Conservation (phyloP, 1,140 invertebrate genomes). For the Drosophila repleta region DNA sequence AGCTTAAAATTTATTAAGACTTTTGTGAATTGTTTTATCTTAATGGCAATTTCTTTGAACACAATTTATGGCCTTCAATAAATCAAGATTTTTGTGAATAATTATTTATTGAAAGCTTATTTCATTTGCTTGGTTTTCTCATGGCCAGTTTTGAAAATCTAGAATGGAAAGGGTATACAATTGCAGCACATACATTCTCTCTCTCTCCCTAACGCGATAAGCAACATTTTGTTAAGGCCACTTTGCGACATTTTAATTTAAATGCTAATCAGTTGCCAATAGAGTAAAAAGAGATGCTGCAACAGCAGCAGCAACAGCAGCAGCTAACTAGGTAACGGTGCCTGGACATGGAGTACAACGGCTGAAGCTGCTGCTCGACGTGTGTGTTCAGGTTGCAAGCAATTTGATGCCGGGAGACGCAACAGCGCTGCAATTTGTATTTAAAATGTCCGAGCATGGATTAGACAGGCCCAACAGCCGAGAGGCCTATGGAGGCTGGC, state of each 20-base stretch:
- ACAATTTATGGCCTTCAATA: too few species aligned
- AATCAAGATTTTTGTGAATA: too few species aligned
- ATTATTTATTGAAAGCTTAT: not conserved
- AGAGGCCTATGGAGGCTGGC: slow-evolving; percentile 40
- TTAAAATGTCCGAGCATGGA: slow-evolving; percentile 72
- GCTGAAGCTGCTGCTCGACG: not conserved
- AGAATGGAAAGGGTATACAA: slow-evolving; percentile 7
- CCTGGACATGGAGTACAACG: not conserved
- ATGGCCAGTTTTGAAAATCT: not conserved
- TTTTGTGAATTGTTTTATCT: too few species aligned
- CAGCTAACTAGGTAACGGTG: slow-evolving; percentile 16
- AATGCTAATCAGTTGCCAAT: slow-evolving; percentile 81
- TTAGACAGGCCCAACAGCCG: slow-evolving; percentile 53
- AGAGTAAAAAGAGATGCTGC: slow-evolving; percentile 65
- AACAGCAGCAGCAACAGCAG: slow-evolving; percentile 8
- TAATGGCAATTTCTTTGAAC: too few species aligned
- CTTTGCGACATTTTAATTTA: slow-evolving; percentile 81
- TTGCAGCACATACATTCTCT: slow-evolving; percentile 9
- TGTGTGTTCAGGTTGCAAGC: slow-evolving; percentile 43
- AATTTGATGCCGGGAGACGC: slow-evolving; percentile 32
- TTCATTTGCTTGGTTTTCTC: not conserved
- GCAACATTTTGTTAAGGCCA: slow-evolving; percentile 79
- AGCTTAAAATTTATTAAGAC: too few species aligned
- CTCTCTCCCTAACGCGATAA: slow-evolving; percentile 12
- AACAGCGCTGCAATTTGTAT: slow-evolving; percentile 72